These are phyloP conservation scores for Eupeodes corollae DNA, from an alignment of 1,140 invertebrate species.

Conservation along the genomic window DNA sequence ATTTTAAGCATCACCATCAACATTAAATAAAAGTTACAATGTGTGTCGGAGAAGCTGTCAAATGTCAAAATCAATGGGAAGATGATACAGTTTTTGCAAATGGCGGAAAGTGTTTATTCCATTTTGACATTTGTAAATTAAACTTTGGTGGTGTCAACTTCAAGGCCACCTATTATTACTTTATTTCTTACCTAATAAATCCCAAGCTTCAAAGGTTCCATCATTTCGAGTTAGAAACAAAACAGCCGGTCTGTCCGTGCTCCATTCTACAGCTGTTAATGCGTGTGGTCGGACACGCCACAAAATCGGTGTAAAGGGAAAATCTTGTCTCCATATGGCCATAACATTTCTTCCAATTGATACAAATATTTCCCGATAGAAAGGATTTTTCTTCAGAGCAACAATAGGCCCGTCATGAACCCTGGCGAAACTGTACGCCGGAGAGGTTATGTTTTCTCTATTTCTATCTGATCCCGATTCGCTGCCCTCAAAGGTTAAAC, in stretches of 20 bases:
- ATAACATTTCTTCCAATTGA: constrained; percentile 47
- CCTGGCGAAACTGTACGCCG: constrained; percentile 35
- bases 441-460: constrained; percentile 36
- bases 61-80: not conserved
- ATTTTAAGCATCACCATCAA: not conserved
- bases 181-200: constrained; percentile 39
- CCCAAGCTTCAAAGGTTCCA: constrained; percentile 48
- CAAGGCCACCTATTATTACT: no score
- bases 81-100: not conserved
- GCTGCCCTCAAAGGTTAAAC: constrained; percentile 37
- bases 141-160: no score
- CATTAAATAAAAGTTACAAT: not conserved
- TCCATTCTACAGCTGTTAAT: constrained; percentile 45
- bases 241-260: constrained; percentile 37
- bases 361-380: constrained; percentile 41
- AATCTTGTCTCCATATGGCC: constrained; percentile 46
- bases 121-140: no score
- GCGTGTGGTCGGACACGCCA: constrained; percentile 41
- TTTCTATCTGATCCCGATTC: constrained; percentile 37
- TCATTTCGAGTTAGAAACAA: constrained; percentile 41
- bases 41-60: not conserved
- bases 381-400: constrained; percentile 43
- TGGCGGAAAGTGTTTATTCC: no score
- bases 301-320: constrained; percentile 39
- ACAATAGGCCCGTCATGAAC: constrained; percentile 57